These are phyloP conservation scores for Neopelma chrysocephalum DNA, from an alignment of 2,797 vertebrate genomes.

Conservation along the genomic window DNA sequence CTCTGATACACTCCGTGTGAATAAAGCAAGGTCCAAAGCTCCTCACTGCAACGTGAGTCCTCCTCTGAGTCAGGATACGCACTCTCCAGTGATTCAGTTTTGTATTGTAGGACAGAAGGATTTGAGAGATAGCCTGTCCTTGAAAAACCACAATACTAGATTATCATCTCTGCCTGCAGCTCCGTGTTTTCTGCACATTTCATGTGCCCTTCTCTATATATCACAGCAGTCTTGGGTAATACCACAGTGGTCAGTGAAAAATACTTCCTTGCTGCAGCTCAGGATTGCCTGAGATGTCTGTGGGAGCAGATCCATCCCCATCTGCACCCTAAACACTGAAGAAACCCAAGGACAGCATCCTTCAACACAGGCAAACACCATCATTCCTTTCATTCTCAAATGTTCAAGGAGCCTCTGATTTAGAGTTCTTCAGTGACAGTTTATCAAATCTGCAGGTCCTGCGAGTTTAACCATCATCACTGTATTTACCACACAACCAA, in stretches of 20 bases:
- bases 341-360: neutral
- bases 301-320: neutral
- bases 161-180: neutral
- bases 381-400: neutral
- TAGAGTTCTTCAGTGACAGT: neutral
- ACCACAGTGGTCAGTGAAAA: neutral
- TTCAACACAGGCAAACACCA: neutral
- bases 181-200: neutral
- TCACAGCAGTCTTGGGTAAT: neutral
- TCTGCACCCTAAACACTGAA: neutral
- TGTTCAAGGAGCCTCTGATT: neutral
- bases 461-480: neutral
- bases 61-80: neutral
- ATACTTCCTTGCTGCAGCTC: neutral
- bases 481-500: neutral
- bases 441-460: neutral
- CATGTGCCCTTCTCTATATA: neutral
- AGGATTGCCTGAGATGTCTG: neutral
- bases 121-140: neutral
- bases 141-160: neutral
- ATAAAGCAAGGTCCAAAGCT: neutral
- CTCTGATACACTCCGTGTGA: neutral
- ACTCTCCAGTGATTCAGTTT: neutral
- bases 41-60: fast-evolving
- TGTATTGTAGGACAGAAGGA: neutral